These are phyloP conservation scores for Stenodema calcarata DNA, from an alignment of 2,888 invertebrate genomes.

Conservation along the genomic window DNA sequence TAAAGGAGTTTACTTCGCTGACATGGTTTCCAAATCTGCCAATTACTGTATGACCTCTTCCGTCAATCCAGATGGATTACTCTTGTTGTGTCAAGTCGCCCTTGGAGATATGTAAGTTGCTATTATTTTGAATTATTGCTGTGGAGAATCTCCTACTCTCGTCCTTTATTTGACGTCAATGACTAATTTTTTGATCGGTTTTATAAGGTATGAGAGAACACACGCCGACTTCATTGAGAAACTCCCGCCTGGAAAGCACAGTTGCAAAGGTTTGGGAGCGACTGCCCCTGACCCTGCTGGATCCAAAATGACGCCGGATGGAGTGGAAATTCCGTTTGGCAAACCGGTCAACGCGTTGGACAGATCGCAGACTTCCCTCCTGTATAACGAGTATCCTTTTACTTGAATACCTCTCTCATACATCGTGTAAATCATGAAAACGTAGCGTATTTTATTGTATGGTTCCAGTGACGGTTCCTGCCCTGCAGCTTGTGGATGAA, in stretches of 20 bases:
- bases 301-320: slow-evolving; percentile 68
- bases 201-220: slow-evolving; percentile 74
- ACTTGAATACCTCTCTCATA: background rate
- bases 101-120: slow-evolving; percentile 83
- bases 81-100: slow-evolving; percentile 94
- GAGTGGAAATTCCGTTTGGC: slow-evolving; percentile 81
- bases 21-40: slow-evolving; percentile 98
- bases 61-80: slow-evolving; percentile 75
- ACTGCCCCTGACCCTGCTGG: slow-evolving; percentile 82
- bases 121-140: too few relatives aligned
- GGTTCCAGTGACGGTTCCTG: too few relatives aligned
- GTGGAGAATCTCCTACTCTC: too few relatives aligned
- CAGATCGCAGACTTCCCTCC: slow-evolving; percentile 64
- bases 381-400: slow-evolving; percentile 94
- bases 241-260: slow-evolving; percentile 83
- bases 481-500: too few relatives aligned
- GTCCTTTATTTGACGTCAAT: background rate
- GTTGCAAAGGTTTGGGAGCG: slow-evolving; percentile 84
- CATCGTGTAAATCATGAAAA: too few relatives aligned
- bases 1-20: slow-evolving; percentile 97
- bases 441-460: too few relatives aligned
- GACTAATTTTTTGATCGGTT: slow-evolving; percentile 3
- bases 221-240: slow-evolving; percentile 77
- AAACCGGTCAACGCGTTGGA: slow-evolving; percentile 64
- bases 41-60: slow-evolving; percentile 88